These are phyloP conservation scores for Eriosoma lanigerum DNA, from an alignment of 1,140 invertebrate genomes.

Conservation along the genomic window DNA sequence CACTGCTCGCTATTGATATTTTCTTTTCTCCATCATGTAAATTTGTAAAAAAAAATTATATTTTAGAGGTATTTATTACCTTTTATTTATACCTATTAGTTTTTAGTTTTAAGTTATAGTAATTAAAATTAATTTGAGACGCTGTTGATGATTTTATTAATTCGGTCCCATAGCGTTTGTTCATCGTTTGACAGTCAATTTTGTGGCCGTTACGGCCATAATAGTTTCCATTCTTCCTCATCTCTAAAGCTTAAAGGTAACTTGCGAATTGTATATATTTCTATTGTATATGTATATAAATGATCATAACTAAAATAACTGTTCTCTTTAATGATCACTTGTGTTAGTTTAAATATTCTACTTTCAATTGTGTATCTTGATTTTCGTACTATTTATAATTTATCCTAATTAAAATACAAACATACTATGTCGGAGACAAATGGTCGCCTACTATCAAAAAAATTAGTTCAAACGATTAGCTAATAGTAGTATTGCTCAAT, in stretches of 20 bases:
- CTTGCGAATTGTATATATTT: neutral
- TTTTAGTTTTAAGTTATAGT: neutral
- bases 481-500: too few relatives aligned
- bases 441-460: too few relatives aligned
- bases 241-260: conserved; percentile 14
- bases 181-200: neutral
- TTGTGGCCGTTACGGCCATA: conserved; percentile 35
- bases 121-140: neutral
- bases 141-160: neutral
- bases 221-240: conserved; percentile 11
- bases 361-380: too few relatives aligned
- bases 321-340: neutral
- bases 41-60: conserved; percentile 28
- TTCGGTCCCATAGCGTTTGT: neutral
- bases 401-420: too few relatives aligned
- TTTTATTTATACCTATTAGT: conserved; percentile 11
- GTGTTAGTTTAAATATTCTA: too few relatives aligned
- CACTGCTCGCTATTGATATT: conserved; percentile 50
- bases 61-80: conserved; percentile 21
- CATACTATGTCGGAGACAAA: too few relatives aligned
- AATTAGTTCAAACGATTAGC: too few relatives aligned
- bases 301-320: too few relatives aligned
- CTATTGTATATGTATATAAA: neutral
- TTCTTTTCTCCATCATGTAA: conserved; percentile 30
- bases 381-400: too few relatives aligned